A percentile compares a stretch with the other conserved stretches of the same genome.
Conservation (phyloP, 2,113 vertebrate species). For the Equus przewalskii region DNA sequence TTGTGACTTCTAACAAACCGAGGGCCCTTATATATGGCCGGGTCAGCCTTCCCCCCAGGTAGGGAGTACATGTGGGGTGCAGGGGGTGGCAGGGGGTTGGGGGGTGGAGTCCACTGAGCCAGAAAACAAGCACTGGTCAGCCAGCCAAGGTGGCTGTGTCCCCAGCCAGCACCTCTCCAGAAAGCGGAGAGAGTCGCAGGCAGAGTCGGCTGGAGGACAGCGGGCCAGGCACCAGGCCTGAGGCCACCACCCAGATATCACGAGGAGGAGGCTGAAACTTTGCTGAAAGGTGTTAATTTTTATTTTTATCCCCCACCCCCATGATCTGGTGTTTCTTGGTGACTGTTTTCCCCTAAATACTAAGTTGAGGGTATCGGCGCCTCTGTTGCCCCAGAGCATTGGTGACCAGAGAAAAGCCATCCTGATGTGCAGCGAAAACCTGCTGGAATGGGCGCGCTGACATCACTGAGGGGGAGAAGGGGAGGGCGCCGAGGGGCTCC, state of each 20-base stretch:
- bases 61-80: neutral
- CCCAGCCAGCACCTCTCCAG: neutral
- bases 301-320: neutral
- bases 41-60: neutral
- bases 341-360: neutral
- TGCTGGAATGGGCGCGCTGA: neutral
- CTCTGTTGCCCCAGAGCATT: neutral
- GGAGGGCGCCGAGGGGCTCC: too few species aligned
- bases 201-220: neutral
- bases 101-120: neutral
- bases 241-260: neutral
- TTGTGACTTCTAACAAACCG: neutral
- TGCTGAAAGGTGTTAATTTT: neutral
- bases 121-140: neutral
- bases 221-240: neutral
- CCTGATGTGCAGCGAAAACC: neutral
- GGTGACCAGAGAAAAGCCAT: neutral
- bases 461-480: neutral
- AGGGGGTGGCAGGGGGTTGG: neutral
- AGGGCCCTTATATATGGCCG: neutral
- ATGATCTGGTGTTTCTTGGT: neutral
- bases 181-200: neutral
- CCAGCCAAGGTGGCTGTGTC: neutral
- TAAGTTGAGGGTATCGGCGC: neutral
- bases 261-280: neutral